Conservation (phyloP, 2,888 invertebrate species). For the Amaurobius ferox region DNA sequence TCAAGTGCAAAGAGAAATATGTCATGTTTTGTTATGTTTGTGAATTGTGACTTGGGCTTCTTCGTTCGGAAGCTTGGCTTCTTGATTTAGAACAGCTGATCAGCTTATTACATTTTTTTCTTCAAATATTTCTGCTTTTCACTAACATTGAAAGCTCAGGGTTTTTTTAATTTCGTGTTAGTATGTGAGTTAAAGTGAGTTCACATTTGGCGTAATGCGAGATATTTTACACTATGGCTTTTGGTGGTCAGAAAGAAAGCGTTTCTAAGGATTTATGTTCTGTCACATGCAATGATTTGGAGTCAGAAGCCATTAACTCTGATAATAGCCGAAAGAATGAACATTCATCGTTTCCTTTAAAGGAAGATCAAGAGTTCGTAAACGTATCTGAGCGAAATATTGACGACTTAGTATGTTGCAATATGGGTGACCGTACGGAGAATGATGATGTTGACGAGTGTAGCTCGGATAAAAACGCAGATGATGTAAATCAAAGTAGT, state of each 20-base stretch:
- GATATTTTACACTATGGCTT: not conserved
- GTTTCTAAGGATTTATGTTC: not conserved
- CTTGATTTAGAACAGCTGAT: too few relatives aligned
- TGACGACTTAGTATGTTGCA: not conserved
- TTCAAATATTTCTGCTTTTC: too few relatives aligned
- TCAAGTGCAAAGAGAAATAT: too few relatives aligned
- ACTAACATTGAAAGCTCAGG: too few relatives aligned
- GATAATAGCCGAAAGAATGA: not conserved
- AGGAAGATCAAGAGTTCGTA: not conserved
- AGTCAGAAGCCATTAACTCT: not conserved
- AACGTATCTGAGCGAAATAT: not conserved
- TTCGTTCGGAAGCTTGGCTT: too few relatives aligned
- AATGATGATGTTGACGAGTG: not conserved
- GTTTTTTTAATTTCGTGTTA: too few relatives aligned
- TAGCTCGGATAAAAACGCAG: slow-evolving; percentile 18
- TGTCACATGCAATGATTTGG: not conserved
- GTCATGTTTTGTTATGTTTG: too few relatives aligned
- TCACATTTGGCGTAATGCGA: not conserved
- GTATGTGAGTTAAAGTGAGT: too few relatives aligned
- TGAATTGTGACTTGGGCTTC: too few relatives aligned
- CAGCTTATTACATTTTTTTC: too few relatives aligned
- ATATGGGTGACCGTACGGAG: not conserved
- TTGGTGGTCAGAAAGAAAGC: slow-evolving; percentile 3
- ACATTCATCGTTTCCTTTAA: not conserved
- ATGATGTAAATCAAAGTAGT: slow-evolving; percentile 25